phyloP scores from a whole-genome alignment of 2,888 invertebrate species.

The Spatulosminthurus flaviceps region DNA sequence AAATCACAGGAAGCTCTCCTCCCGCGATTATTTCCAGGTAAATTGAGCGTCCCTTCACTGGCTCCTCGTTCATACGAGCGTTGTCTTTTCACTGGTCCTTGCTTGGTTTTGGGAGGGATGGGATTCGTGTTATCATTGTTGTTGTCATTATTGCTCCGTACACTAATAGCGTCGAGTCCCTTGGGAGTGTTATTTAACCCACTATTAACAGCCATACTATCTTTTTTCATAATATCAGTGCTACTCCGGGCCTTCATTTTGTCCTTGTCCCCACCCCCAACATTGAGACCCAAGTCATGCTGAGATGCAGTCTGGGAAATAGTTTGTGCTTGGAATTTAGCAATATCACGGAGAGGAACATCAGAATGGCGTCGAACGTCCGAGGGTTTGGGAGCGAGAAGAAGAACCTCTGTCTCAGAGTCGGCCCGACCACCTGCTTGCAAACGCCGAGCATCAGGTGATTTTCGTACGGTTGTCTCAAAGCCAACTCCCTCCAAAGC shows the following conservation, averaged over 20 bases:
- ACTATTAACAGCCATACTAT: slow-evolving; percentile 43
- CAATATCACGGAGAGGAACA: slow-evolving; percentile 62
- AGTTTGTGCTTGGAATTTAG: slow-evolving; percentile 60
- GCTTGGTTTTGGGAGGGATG: slow-evolving; percentile 44
- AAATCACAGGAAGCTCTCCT: slow-evolving; percentile 62
- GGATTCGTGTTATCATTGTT: slow-evolving; percentile 21
- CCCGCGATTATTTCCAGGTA: slow-evolving; percentile 60
- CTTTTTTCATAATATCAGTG: slow-evolving; percentile 49
- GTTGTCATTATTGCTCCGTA: slow-evolving; percentile 37
- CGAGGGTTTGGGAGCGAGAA: slow-evolving; percentile 61
- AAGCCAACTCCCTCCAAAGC: slow-evolving; percentile 62
- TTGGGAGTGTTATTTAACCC: slow-evolving; percentile 34
- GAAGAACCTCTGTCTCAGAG: slow-evolving; percentile 62
- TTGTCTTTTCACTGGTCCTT: slow-evolving; percentile 60
- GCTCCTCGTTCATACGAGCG: slow-evolving; percentile 61
- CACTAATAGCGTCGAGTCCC: slow-evolving; percentile 19
- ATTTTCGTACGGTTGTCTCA: slow-evolving; percentile 60
- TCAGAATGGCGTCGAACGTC: slow-evolving; percentile 63
- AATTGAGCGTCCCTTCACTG: slow-evolving; percentile 61
- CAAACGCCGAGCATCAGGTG: slow-evolving; percentile 55
- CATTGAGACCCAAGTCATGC: slow-evolving; percentile 57
- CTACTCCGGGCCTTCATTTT: slow-evolving; percentile 53
- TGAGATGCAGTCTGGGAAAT: slow-evolving; percentile 57
- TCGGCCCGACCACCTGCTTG: slow-evolving; percentile 59
- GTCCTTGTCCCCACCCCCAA: slow-evolving; percentile 49